Evolutionary conservation across 1,140 invertebrate genomes (phyloP), one percentile per base, ranked within the genome.

Genomic region (Ips typographus): DNA sequence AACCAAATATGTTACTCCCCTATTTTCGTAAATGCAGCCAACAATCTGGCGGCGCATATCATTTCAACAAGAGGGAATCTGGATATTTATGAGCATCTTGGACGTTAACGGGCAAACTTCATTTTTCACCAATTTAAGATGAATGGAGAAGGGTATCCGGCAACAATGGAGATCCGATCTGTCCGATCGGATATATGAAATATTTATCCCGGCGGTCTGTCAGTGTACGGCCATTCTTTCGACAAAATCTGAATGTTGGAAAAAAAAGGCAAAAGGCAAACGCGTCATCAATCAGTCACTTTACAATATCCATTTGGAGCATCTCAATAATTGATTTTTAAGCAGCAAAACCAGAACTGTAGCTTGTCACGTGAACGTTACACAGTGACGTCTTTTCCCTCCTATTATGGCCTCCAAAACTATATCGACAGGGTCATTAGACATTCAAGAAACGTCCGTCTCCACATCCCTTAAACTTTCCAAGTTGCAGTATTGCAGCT

Each of bases 121-220:
- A 62, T 62, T 62, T 62, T 62, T 62, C 42, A 62, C 60, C 60
- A 62, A 62, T 62, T 62, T 62, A 52, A 62, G 60, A 62, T 62
- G 60, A 62, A 62, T 62, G 42, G 60, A 52, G 41, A 52, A 37
- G 60, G 43, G 41, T 52, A 41, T 64, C 49, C 44, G 62, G 39
- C 52, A 64, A 64, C 62, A 64, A 64, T 64, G 44, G 49, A 44
- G 22, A 53, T 64, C 44, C 36, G 43, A 47, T 64, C 62, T 38
- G 47, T 39, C 6, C 52, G 62, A 52, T 64, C 49, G 44, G 44
- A 42, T 52, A 64, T 64, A 64, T 64, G 62, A 64, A 64, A 64
- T 64, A 64, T 64, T 64, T 64, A 64, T 64, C 60, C 60, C 43
- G 60, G 43, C 43, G 4, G 40, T 47, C 49, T 47, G 60, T 62